These are phyloP conservation scores for Prionailurus bengalensis DNA, from an alignment of 2,113 vertebrate species.

Conservation along the genomic window DNA sequence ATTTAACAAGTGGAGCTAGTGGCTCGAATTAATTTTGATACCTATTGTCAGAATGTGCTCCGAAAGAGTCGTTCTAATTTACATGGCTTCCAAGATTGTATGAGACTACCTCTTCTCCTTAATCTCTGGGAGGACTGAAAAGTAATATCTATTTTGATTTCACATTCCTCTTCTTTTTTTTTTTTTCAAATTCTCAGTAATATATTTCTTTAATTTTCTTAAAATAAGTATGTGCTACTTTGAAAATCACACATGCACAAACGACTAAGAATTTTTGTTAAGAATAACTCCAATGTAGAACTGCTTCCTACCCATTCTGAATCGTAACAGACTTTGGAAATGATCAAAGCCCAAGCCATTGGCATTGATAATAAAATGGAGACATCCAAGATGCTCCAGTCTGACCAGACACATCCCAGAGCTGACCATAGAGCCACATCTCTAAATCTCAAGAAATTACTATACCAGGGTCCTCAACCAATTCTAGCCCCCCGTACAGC, in stretches of 20 bases:
- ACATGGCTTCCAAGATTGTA: neutral
- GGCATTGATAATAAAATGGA: neutral
- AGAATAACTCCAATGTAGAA: neutral
- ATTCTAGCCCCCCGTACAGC: neutral
- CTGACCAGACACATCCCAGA: neutral
- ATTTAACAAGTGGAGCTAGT: neutral
- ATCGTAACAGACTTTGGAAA: neutral
- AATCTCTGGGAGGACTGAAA: neutral
- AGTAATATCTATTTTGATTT: neutral
- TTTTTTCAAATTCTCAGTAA: neutral
- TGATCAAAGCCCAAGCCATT: neutral
- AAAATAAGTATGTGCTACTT: neutral
- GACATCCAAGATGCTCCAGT: neutral
- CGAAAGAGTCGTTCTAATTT: neutral
- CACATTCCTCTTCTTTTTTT: neutral
- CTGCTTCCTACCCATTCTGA: neutral
- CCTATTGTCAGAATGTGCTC: neutral
- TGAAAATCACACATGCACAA: neutral
- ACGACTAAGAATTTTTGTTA: neutral
- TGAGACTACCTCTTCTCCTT: neutral
- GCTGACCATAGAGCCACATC: neutral
- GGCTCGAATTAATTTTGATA: neutral
- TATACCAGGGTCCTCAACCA: neutral
- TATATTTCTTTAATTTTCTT: neutral
- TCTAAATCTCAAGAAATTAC: neutral